Percentiles rank a stretch among this genome's conserved stretches.
Conservation (phyloP, 2,113 vertebrate species). For the Cebidichthys violaceus region DNA sequence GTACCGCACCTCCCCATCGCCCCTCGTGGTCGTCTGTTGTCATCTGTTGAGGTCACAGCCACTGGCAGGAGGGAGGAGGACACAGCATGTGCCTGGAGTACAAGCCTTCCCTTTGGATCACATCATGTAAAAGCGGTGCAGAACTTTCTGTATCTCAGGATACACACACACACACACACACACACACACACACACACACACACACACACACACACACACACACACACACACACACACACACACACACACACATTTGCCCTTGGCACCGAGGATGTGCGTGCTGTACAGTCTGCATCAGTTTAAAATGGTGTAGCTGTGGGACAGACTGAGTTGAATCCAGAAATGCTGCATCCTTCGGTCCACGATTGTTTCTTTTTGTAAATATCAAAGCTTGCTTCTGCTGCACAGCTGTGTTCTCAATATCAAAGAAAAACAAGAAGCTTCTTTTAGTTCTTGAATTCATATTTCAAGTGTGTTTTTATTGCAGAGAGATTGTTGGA, state of each 20-base stretch:
- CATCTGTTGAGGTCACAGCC: slow-evolving; percentile 74
- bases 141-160: slow-evolving; percentile 45
- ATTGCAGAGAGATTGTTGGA: slow-evolving; percentile 10
- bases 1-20: slow-evolving; percentile 27
- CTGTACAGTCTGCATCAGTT: slow-evolving; percentile 46
- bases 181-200: slow-evolving; percentile 44
- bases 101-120: slow-evolving; percentile 65
- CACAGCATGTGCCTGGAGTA: slow-evolving; percentile 54
- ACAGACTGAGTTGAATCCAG: slow-evolving; percentile 25
- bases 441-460: slow-evolving; percentile 1
- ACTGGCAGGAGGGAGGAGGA: slow-evolving; percentile 54
- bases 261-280: slow-evolving; percentile 49
- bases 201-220: neutral
- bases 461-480: neutral
- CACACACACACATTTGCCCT: slow-evolving; percentile 59
- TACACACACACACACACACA: slow-evolving; percentile 48
- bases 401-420: neutral
- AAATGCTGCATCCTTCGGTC: slow-evolving; percentile 15
- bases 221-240: slow-evolving; percentile 44
- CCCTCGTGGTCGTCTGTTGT: slow-evolving; percentile 33
- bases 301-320: slow-evolving; percentile 21
- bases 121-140: slow-evolving; percentile 35
- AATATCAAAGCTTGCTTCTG: neutral
- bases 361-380: neutral
- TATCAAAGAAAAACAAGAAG: slow-evolving; percentile 5